phyloP scores from a whole-genome alignment of 2,888 invertebrate genomes.

The Heliconius hortense region DNA sequence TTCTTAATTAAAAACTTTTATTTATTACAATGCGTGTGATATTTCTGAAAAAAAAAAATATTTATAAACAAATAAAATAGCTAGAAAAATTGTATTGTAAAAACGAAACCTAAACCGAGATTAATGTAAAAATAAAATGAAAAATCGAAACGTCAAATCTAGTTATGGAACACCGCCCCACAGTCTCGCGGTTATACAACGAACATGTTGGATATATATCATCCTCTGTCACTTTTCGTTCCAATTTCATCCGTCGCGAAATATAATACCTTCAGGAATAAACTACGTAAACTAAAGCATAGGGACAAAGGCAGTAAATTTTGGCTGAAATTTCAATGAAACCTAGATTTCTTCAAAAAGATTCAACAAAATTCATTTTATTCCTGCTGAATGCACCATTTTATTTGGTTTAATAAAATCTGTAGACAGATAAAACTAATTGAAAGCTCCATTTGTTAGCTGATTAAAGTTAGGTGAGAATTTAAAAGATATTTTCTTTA shows the following conservation, averaged over 20 bases:
- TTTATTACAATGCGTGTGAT: no score
- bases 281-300: conserved; percentile 3
- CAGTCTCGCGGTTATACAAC: neutral
- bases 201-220: neutral
- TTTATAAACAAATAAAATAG: no score
- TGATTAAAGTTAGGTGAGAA: neutral
- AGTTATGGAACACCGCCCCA: neutral
- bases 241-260: conserved; percentile 13
- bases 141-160: conserved; percentile 10
- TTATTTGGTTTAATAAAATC: neutral
- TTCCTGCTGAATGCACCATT: neutral
- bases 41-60: no score
- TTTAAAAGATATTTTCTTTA: neutral
- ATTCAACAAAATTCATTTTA: conserved; percentile 9
- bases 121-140: neutral
- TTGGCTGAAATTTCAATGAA: conserved; percentile 7
- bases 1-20: no score
- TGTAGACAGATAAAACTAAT: neutral
- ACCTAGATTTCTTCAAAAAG: conserved; percentile 3
- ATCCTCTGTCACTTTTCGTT: conserved; percentile 6
- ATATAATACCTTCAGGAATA: neutral
- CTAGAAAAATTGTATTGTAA: neutral
- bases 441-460: neutral
- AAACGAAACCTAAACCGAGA: neutral
- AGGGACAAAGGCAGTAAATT: neutral